Conservation (phyloP, 2,113 vertebrate species). For the Eudyptes chrysolophus region DNA sequence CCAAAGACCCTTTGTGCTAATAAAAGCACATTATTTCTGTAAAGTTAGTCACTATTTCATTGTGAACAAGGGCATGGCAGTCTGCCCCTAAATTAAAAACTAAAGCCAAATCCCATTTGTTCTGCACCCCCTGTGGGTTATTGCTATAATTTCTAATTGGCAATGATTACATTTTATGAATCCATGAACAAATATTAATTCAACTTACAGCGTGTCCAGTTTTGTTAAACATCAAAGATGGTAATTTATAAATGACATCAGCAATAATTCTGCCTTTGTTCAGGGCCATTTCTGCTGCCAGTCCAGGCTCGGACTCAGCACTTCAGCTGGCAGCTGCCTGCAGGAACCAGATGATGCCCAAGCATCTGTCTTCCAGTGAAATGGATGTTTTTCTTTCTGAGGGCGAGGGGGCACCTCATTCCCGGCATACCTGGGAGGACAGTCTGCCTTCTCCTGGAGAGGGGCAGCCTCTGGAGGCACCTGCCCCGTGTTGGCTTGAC, state of each 20-base stretch:
- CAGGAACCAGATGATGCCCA: not conserved
- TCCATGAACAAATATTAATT: not conserved
- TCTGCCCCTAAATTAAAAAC: not conserved
- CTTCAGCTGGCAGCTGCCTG: not conserved
- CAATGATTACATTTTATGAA: not conserved
- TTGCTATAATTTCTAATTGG: not conserved
- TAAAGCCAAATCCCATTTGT: not conserved
- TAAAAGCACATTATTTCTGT: not conserved
- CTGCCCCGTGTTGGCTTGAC: not conserved
- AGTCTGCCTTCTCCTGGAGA: not conserved
- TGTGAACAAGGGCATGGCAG: not conserved
- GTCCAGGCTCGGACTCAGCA: not conserved
- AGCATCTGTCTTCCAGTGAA: fast-evolving
- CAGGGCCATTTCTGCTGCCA: not conserved
- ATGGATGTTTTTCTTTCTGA: not conserved
- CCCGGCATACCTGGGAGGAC: not conserved
- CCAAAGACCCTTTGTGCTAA: not conserved
- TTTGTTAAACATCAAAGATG: not conserved
- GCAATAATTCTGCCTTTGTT: not conserved
- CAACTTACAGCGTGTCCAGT: not conserved
- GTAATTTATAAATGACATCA: not conserved
- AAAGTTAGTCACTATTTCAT: not conserved
- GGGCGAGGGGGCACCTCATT: not conserved
- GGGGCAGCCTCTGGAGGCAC: not conserved
- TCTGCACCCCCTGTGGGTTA: not conserved